Base-by-base conservation (phyloP, 1,140 invertebrate genomes). In the Bombus sylvicola region DNA sequence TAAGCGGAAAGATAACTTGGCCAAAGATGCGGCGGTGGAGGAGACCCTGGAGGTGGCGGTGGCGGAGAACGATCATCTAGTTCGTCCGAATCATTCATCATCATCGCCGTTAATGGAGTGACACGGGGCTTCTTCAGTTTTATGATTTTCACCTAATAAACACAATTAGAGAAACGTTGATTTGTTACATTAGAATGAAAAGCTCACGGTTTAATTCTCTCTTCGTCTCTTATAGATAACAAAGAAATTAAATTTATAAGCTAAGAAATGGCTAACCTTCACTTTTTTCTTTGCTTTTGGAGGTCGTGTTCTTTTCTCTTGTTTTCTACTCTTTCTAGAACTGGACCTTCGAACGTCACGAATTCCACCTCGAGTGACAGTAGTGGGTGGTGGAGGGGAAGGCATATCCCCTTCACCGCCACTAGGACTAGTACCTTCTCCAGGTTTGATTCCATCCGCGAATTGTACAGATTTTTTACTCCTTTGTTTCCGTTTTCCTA, bases 371-470 rank as follows among this genome's bases (percentile, higher is more conserved):
- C 95, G 95, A 12, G 94, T 89, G 53, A 93, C 89, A 34, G 91
- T 79, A 6, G 91, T 88, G 0, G 96, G 95, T 31, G 96, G 96
- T n/a, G 96, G 96, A 28, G 97, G 96, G 4, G 96, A 97, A 13
- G 96, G 95, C 90, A 97, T 95, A 77, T 97, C 96, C 3, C 94
- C 94, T 89, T 97, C 96, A 5, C 96, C 96, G 22, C 96, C 96
- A 53, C 96, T 96, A 0, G 96, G 96, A 86, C 96, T 96, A 2
- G 96, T 97, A 0, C 97, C 97, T 88, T 97, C 96, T 0, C 97
- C 97, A n/a, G 97, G 97, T 82, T 95, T 94, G 34, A 97, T 94
- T 39, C 96, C 96, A 93, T 97, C 96, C 9, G 96, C 96, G 90
- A 97, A 97, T 89, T 96, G 96, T 0, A 97, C 97, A 18, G 92